Base-by-base conservation (phyloP, 2,888 invertebrate genomes). In the Ligdia adustata region DNA sequence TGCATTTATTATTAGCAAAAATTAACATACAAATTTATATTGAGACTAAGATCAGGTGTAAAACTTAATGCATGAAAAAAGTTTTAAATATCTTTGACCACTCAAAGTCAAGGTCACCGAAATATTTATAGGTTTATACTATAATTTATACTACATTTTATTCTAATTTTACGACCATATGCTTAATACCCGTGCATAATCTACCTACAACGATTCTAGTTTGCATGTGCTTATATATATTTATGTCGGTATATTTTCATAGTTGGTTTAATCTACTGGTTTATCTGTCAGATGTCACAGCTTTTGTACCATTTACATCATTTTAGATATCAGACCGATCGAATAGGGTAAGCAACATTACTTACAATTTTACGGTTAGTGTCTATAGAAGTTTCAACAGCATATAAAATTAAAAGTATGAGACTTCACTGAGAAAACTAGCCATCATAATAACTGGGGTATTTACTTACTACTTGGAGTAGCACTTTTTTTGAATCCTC, bases 121-220 rank as follows among this genome's bases (percentile, higher is more conserved):
- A 24, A 42, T 37, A 20, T 33, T 27, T 39, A 9, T 29, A 28
- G 32, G 18, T 41, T 38, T 38, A 34, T 22, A 9, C 37, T 12
- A 37, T 34, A 42, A 46, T 42, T 29, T 51, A 45, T 51, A 28
- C 13, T 24, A 18, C 3, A 24, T 32, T 31, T 51, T 51, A 51
- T 51, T 42, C 14, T 18, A 45, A 45, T 51, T 51, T 42, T 46
- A 46, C 29, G 20, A 16, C 11, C 27, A 9, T 27, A 41, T 46
- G 38, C 26, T 38, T 38, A 41, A 51, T 15, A 37, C 7, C 11
- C 24, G 33, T 35, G 29, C 13, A 29, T 41, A 41, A 41, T 47
- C 34, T 33, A 39, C 32, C 38, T 45, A 38, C 32, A 26, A 32
- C 18, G 41, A 22, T 9, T 9, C 18, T 16, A 31, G 22, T 32